Base-by-base conservation (phyloP, 64 coral and sea anemone species). In the Montipora capricornis region DNA sequence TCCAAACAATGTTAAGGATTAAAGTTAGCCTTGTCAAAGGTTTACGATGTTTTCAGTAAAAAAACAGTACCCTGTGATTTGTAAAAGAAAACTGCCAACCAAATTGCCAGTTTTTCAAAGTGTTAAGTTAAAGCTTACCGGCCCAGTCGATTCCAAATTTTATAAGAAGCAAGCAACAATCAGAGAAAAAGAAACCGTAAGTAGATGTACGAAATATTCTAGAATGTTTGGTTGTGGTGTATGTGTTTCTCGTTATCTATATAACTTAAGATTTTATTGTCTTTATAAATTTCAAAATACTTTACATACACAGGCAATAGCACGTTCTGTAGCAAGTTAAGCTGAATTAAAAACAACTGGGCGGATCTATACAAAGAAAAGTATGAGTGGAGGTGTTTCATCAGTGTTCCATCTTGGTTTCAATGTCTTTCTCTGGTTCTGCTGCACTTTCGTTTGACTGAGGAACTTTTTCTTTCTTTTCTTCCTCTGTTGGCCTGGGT, bases 231-330 rank as follows among this genome's bases (percentile, higher is more conserved):
- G 61, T 12, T 14, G 13, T 4, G 8, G 0, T 11, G 14, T 16
- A 14, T 11, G 61, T 16, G 14, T 14, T 64, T 64, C 61, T 16
- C 9, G 13, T 64, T 64, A 64, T 15, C 0, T 48, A 73, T 68
- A 86, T 86, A 73, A 86, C 46, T 86, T 86, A 84, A 73, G 66
- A 70, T 86, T 86, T 86, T 86, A 86, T 86, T 71, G 46, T 66
- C 67, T 50, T 86, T 49, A 73, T 47, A 71, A 86, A 71, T 71
- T n/a, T 64, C 16, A 47, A 8, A 19, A 84, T 68, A 68, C 61
- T 84, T 51, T 86, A 86, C 82, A 73, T 50, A 71, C 47, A 86
- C 37, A 44, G 47, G 13, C 46, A 71, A 86, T 49, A 51, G 46
- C 45, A n/a, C 9, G 47, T 16, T 73, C 10, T 66, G 3, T 85